Percentiles rank a stretch among this genome's conserved stretches.
phyloP scores from a whole-genome alignment of 2,113 vertebrate genomes.

The Fulmarus glacialis region DNA sequence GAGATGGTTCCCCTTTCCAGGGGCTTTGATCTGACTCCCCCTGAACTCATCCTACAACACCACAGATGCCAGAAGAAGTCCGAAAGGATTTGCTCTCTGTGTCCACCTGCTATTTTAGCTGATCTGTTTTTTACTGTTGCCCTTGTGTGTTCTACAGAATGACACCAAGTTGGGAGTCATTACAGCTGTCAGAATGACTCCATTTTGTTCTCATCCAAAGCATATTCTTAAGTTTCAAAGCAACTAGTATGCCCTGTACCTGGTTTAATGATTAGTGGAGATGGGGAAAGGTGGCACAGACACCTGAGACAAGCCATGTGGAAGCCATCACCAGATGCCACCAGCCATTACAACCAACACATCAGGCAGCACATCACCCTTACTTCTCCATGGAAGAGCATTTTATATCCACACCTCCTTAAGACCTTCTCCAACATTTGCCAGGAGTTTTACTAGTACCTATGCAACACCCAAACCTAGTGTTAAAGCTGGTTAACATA shows the following conservation, averaged over 20 bases:
- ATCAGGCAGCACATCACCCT: not conserved
- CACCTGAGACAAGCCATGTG: rapidly evolving
- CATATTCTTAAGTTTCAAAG: not conserved
- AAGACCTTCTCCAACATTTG: not conserved
- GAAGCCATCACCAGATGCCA: not conserved
- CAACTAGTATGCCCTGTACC: not conserved
- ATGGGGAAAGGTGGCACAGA: not conserved
- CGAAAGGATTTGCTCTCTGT: not conserved
- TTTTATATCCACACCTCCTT: not conserved
- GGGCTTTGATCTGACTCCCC: not conserved
- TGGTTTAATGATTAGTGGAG: not conserved
- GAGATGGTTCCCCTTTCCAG: rapidly evolving
- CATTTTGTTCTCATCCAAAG: not conserved
- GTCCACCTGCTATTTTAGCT: not conserved
- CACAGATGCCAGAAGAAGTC: not conserved
- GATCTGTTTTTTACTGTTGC: not conserved
- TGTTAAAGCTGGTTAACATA: too few species aligned
- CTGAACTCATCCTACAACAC: rapidly evolving
- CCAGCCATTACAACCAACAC: not conserved
- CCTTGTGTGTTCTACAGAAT: not conserved
- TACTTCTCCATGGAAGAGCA: not conserved
- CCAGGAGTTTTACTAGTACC: not conserved
- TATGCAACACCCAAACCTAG: not conserved
- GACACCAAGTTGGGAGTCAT: not conserved
- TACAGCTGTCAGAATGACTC: not conserved